Percentiles rank a stretch among this genome's conserved stretches.
Conservation (phyloP, 1,140 invertebrate species). For the Dolichoris vasculosae region DNA sequence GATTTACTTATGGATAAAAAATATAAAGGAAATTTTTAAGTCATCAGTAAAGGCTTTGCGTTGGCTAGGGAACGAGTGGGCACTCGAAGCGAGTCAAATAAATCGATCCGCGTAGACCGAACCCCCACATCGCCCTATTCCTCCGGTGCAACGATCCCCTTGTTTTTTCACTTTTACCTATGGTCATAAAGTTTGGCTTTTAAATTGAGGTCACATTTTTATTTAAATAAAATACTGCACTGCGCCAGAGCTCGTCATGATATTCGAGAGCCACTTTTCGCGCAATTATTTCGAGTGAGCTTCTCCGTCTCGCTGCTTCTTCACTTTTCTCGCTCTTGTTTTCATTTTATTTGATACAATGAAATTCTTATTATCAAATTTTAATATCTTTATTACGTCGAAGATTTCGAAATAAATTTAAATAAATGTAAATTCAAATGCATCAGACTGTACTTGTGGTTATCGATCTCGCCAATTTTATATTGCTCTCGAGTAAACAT, state of each 20-base stretch:
- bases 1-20: conserved; percentile 38
- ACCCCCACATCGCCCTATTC: not conserved
- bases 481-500: conserved; percentile 4
- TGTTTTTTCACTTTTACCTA: conserved; percentile 33
- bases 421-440: no score
- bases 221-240: conserved; percentile 31
- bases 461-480: conserved; percentile 6
- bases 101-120: conserved; percentile 56
- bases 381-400: no score
- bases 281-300: conserved; percentile 46
- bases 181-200: conserved; percentile 21
- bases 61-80: conserved; percentile 40
- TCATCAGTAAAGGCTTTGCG: conserved; percentile 44
- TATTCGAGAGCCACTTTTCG: conserved; percentile 48
- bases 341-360: not conserved
- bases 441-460: not conserved
- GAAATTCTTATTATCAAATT: not conserved
- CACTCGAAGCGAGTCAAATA: conserved; percentile 53
- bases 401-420: no score
- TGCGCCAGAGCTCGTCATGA: not conserved
- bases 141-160: not conserved
- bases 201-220: conserved; percentile 46
- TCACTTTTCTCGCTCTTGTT: not conserved
- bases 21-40: conserved; percentile 44
- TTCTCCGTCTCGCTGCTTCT: not conserved